phyloP scores from a whole-genome alignment of 2,113 vertebrate species.

The Stomatorhinus ivindoensis region DNA sequence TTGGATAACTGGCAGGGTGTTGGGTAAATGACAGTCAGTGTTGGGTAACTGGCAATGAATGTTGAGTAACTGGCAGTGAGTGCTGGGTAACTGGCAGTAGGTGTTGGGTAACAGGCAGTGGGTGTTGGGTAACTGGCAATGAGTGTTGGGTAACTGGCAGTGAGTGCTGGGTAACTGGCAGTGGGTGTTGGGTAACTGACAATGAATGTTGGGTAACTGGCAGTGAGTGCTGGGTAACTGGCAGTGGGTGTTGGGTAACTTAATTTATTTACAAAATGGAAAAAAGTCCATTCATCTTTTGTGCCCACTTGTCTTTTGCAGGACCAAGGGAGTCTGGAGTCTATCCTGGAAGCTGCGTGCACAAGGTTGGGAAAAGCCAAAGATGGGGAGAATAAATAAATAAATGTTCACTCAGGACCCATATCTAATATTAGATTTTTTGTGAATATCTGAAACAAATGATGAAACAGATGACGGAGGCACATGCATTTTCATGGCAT shows the following conservation, averaged over 20 bases:
- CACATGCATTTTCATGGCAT: neutral
- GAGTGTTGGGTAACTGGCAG: neutral
- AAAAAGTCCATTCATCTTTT: neutral
- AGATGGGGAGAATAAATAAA: neutral
- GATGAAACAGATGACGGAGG: neutral
- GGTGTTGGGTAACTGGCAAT: neutral
- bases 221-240: neutral
- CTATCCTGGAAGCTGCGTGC: neutral
- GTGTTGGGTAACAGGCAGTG: neutral
- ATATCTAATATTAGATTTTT: neutral
- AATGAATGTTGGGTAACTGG: too few species aligned
- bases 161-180: neutral
- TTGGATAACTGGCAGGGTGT: neutral
- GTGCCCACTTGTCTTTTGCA: neutral
- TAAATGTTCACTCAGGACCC: neutral
- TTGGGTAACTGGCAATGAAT: neutral
- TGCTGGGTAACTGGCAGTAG: neutral
- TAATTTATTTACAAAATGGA: neutral
- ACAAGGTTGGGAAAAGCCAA: neutral
- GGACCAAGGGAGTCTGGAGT: neutral
- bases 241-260: neutral
- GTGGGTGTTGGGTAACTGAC: neutral
- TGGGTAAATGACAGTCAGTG: too few species aligned
- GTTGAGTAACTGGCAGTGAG: neutral
- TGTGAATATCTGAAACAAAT: neutral